Evolutionary conservation across 2,888 invertebrate species (phyloP), one percentile per base, ranked within the genome.

Genomic region (Cosmia trapezina): DNA sequence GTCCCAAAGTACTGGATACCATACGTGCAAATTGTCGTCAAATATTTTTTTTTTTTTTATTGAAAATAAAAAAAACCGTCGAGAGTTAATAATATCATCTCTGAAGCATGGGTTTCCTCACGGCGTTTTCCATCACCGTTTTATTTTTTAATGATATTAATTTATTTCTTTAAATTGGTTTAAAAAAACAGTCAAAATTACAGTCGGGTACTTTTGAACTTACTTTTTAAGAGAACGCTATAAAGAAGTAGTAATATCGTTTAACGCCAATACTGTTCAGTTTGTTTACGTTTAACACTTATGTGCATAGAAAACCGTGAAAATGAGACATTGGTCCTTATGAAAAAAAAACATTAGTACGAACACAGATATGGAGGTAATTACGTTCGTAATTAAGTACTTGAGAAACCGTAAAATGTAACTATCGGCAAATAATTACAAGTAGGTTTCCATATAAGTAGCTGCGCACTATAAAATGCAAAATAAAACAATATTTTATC

Each of bases 401-500:
- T 28, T 19, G 3, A 28, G 12, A 11, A 49, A 51, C 68, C 43
- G 64, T n/a, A 49, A 49, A 51, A 41, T 49, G 2, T 69, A 63
- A 19, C 5, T 19, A 47, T 28, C 14, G 14, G 28, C 33, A 53
- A 33, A 43, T 47, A 33, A 11, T 22, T 14, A 11, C 11, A 70
- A 4, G 0, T 22, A 14, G 2, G 2, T 61, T 33, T 62, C 2
- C 0, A 12, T 47, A 7, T 33, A 41, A 33, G 4, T 4, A 28
- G 37, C 33, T 53, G 37, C n/a, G n/a, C n/a, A n/a, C 8, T 19
- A 7, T 14, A 12, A 17, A 45, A 71, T 61, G 53, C 53, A 47
- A 72, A 47, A 28, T 53, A 14, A 19, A 54, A 19, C n/a, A 49
- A 54, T 47, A 41, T 22, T 49, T 72, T 47, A 19, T 43, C 8